Percentiles rank a stretch among this genome's conserved stretches.
Evolutionary conservation across 2,113 vertebrate species (phyloP).

Genomic region (Collichthys lucidus): DNA sequence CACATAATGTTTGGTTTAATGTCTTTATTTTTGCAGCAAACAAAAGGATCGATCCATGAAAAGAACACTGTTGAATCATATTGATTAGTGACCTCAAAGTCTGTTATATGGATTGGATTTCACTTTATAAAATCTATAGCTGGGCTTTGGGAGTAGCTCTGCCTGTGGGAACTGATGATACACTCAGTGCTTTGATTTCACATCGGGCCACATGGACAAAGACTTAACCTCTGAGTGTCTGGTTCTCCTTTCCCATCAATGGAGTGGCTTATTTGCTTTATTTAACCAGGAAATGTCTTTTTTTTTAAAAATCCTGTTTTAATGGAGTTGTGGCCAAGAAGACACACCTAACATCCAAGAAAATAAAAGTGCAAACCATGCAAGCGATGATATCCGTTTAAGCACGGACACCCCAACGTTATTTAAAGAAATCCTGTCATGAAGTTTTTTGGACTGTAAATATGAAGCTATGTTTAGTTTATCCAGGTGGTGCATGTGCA

Average conservation of each 20-base stretch:
- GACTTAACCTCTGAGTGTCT: neutral
- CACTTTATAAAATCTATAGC: slow-evolving; percentile 42
- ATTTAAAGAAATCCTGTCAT: too few relatives aligned
- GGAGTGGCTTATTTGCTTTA: neutral
- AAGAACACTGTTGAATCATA: slow-evolving; percentile 19
- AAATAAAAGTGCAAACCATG: too few relatives aligned
- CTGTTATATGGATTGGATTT: slow-evolving; percentile 40
- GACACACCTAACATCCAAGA: too few relatives aligned
- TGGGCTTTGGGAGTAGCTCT: slow-evolving; percentile 26
- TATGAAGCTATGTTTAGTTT: too few relatives aligned
- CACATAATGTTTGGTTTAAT: neutral
- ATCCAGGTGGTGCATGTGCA: too few relatives aligned
- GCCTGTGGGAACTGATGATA: slow-evolving; percentile 15
- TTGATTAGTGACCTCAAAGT: slow-evolving; percentile 35
- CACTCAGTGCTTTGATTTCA: slow-evolving; percentile 7
- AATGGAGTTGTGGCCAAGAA: too few relatives aligned
- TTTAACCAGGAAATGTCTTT: too few relatives aligned
- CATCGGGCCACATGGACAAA: neutral
- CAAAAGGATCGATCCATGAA: slow-evolving; percentile 11
- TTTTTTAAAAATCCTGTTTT: too few relatives aligned
- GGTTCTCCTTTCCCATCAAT: neutral
- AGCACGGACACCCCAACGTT: too few relatives aligned
- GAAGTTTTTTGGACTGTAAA: too few relatives aligned
- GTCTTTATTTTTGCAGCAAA: neutral
- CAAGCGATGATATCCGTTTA: too few relatives aligned